These are phyloP conservation scores for Mionectes olivaceus DNA, from an alignment of 2,797 vertebrate genomes.

Conservation along the genomic window DNA sequence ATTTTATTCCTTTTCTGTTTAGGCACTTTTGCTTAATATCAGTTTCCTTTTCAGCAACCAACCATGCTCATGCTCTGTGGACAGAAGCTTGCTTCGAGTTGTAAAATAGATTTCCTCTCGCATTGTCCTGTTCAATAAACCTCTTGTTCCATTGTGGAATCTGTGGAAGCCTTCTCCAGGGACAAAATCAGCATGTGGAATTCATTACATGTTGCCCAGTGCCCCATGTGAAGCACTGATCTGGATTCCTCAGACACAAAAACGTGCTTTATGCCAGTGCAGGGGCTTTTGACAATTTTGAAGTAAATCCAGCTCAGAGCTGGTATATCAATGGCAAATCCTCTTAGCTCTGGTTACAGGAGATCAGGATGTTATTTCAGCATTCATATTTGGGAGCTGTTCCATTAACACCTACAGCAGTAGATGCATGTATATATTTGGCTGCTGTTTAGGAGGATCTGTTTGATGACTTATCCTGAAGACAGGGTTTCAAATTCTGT, in stretches of 20 bases:
- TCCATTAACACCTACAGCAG: constrained; percentile 77
- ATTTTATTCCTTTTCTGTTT: neutral
- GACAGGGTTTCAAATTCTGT: constrained; percentile 18
- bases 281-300: constrained; percentile 70
- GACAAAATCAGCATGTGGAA: constrained; percentile 63
- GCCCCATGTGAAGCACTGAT: constrained; percentile 48
- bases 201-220: constrained; percentile 36
- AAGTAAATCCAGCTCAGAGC: constrained; percentile 73
- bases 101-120: constrained; percentile 50
- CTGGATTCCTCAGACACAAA: constrained; percentile 64
- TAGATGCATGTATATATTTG: constrained; percentile 74
- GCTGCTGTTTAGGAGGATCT: constrained; percentile 57
- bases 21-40: neutral
- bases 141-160: constrained; percentile 53
- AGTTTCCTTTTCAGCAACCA: constrained; percentile 29
- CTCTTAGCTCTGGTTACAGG: constrained; percentile 74
- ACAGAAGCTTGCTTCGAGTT: constrained; percentile 19
- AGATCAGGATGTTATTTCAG: constrained; percentile 76
- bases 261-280: constrained; percentile 66
- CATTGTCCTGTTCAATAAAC: constrained; percentile 62
- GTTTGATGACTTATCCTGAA: constrained; percentile 50
- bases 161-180: constrained; percentile 55
- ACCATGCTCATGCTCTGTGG: neutral
- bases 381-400: constrained; percentile 71
- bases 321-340: constrained; percentile 77